Conservation (phyloP, 1,140 invertebrate species). For the Heliconius hermathena region DNA sequence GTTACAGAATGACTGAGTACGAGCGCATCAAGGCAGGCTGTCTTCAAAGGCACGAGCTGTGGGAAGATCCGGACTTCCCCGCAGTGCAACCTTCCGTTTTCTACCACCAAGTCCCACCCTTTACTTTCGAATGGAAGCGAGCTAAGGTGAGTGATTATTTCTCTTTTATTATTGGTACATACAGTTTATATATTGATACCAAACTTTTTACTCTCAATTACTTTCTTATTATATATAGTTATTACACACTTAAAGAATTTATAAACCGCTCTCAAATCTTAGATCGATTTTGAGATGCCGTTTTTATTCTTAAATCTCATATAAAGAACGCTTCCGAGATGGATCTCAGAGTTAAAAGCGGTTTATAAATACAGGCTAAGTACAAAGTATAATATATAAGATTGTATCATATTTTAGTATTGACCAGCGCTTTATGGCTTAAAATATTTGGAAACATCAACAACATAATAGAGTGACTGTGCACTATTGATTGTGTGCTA, state of each 20-base stretch:
- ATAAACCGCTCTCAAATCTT: too few species aligned
- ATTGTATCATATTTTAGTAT: background rate
- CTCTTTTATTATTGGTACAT: background rate
- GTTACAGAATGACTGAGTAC: constrained; percentile 81
- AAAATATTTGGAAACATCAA: background rate
- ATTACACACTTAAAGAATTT: too few species aligned
- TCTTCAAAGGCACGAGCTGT: constrained; percentile 90
- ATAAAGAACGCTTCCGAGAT: too few species aligned
- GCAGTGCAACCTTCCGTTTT: constrained; percentile 94
- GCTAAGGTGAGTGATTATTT: constrained; percentile 86
- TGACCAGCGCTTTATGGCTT: background rate
- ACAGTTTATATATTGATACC: too few species aligned
- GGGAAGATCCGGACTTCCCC: constrained; percentile 96
- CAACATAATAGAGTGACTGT: background rate
- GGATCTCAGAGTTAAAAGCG: too few species aligned
- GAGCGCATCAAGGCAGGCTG: constrained; percentile 91
- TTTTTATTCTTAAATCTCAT: too few species aligned
- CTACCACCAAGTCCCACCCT: constrained; percentile 95
- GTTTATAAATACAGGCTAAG: too few species aligned
- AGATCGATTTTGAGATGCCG: too few species aligned
- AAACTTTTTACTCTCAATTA: too few species aligned
- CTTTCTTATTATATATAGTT: too few species aligned
- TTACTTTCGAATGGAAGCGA: constrained; percentile 95
- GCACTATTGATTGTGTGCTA: background rate
- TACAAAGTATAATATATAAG: too few species aligned